phyloP scores from a whole-genome alignment of 2,888 invertebrate genomes.

The Pelosia muscerda region DNA sequence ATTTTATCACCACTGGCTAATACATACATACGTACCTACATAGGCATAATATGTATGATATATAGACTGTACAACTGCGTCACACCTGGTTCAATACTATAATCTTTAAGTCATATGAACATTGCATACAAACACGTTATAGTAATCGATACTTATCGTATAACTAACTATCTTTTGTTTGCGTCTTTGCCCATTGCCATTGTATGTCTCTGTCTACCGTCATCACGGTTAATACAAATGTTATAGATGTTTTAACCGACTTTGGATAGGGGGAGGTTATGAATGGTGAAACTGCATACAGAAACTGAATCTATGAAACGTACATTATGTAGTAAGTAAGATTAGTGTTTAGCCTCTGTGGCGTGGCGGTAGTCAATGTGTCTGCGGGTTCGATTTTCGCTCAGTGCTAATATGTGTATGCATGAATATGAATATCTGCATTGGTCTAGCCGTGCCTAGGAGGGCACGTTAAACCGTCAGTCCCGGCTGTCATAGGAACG shows the following conservation, averaged over 20 bases:
- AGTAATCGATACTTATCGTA: background rate
- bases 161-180: background rate
- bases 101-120: conserved; percentile 1
- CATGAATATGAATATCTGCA: too few species aligned
- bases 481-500: too few species aligned
- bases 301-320: too few species aligned
- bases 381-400: too few species aligned
- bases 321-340: too few species aligned
- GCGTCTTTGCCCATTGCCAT: background rate
- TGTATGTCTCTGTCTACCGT: background rate
- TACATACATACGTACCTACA: background rate
- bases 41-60: conserved; percentile 17
- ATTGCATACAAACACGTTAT: conserved; percentile 1
- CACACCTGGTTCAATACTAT: conserved; percentile 12
- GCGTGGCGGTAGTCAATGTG: too few species aligned
- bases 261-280: background rate
- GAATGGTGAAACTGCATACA: background rate
- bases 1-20: conserved; percentile 60
- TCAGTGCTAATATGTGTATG: too few species aligned
- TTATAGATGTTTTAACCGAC: background rate
- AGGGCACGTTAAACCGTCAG: too few species aligned
- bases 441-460: too few species aligned
- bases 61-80: conserved; percentile 33
- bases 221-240: background rate
- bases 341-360: too few species aligned